Evolutionary conservation across 2,888 invertebrate species (phyloP).

Genomic region (Didymodactylos carnosus): DNA sequence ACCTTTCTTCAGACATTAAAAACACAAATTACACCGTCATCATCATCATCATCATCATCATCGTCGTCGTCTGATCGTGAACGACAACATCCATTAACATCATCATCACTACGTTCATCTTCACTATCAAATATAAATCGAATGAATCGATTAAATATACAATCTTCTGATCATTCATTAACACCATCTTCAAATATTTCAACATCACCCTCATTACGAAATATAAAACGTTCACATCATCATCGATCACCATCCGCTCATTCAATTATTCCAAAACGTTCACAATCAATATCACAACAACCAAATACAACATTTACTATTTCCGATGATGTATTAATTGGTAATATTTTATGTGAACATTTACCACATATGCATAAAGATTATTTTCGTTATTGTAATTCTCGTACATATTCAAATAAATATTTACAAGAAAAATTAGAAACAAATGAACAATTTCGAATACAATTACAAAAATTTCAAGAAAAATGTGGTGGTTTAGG

Average conservation of each 20-base stretch:
- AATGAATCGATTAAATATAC: no score
- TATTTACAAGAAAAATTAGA: not conserved
- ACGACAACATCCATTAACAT: not conserved
- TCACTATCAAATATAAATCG: not conserved
- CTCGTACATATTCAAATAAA: not conserved
- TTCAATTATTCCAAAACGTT: not conserved
- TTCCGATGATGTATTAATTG: not conserved
- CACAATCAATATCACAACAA: not conserved
- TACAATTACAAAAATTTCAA: not conserved
- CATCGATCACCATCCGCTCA: not conserved
- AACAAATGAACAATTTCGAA: not conserved
- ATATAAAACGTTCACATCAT: not conserved
- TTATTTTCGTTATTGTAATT: slow-evolving; percentile 1
- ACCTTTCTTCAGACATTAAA: slow-evolving; percentile 43
- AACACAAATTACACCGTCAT: not conserved
- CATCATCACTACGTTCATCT: not conserved
- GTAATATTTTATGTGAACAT: not conserved
- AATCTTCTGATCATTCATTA: not conserved
- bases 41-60: no score
- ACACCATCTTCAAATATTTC: not conserved
- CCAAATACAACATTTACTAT: not conserved
- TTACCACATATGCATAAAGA: slow-evolving; percentile 15
- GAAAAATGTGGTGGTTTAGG: slow-evolving; percentile 38
- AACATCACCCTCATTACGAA: not conserved
- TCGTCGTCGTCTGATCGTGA: no score